phyloP scores from a whole-genome alignment of 2,113 vertebrate species.

The Megaptera novaeangliae region DNA sequence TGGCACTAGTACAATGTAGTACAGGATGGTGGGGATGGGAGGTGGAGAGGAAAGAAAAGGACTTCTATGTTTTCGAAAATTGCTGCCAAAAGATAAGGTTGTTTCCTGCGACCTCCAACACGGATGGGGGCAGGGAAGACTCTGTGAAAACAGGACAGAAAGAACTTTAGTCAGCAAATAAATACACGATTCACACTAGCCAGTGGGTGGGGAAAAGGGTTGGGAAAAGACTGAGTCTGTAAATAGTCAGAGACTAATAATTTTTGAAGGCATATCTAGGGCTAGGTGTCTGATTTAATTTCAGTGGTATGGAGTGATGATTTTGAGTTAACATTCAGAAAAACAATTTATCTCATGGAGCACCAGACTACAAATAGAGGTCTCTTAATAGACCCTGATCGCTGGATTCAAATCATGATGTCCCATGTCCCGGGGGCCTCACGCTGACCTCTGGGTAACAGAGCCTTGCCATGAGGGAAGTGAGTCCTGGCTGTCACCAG shows the following conservation, averaged over 20 bases:
- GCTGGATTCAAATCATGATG: not conserved
- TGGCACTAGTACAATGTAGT: not conserved
- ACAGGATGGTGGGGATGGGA: accelerated
- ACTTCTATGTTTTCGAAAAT: not conserved
- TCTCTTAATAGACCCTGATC: not conserved
- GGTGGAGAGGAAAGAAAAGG: not conserved
- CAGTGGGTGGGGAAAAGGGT: accelerated
- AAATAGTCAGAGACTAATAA: not conserved
- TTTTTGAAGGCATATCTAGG: not conserved
- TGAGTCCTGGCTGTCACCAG: not conserved
- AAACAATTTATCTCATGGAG: not conserved
- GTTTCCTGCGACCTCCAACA: slow-evolving; percentile 24
- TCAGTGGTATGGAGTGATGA: not conserved
- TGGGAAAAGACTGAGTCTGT: not conserved
- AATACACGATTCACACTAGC: not conserved
- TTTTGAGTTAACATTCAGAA: not conserved
- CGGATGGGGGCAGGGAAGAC: not conserved
- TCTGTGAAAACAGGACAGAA: not conserved
- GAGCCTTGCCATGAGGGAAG: not conserved
- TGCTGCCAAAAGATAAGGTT: slow-evolving; percentile 46
- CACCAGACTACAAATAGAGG: not conserved
- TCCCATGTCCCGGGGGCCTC: not conserved
- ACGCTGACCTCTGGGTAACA: not conserved
- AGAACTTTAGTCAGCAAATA: slow-evolving; percentile 1
- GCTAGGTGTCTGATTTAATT: not conserved